Evolutionary conservation across 23 tunicate genomes (phyloP).

Genomic region (Styela plicata): DNA sequence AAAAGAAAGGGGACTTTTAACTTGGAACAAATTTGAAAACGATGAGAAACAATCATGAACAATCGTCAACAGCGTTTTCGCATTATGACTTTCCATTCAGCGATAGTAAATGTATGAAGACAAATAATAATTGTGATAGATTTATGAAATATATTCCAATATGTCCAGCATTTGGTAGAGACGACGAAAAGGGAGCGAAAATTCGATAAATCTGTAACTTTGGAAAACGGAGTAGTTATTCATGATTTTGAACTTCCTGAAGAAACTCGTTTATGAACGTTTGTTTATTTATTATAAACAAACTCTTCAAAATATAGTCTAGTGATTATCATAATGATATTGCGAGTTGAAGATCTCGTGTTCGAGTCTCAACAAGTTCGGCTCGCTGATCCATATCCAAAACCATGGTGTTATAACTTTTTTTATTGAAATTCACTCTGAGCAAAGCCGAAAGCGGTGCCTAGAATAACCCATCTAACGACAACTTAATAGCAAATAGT

Average conservation of each 20-base stretch:
- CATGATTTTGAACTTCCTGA: background rate
- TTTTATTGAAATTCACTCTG: too few relatives aligned
- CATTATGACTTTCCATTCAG: background rate
- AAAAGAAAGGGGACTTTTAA: slow-evolving; percentile 11
- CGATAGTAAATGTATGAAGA: background rate
- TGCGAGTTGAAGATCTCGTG: too few relatives aligned
- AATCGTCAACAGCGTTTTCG: background rate
- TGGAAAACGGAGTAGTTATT: background rate
- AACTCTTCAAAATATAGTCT: too few relatives aligned
- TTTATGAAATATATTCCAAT: background rate
- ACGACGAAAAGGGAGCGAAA: background rate
- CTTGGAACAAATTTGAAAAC: background rate
- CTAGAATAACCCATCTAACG: too few relatives aligned
- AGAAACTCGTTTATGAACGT: background rate
- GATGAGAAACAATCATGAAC: background rate
- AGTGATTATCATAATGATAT: too few relatives aligned
- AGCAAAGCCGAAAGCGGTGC: too few relatives aligned
- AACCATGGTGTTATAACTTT: too few relatives aligned
- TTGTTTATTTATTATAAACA: too few relatives aligned
- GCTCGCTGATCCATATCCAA: too few relatives aligned
- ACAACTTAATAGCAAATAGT: too few relatives aligned
- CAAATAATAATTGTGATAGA: background rate
- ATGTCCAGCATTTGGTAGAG: background rate
- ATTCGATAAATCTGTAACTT: background rate
- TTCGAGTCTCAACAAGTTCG: too few relatives aligned